Conservation (phyloP, 2,888 invertebrate genomes). For the Rhopalosiphum nymphaeae region DNA sequence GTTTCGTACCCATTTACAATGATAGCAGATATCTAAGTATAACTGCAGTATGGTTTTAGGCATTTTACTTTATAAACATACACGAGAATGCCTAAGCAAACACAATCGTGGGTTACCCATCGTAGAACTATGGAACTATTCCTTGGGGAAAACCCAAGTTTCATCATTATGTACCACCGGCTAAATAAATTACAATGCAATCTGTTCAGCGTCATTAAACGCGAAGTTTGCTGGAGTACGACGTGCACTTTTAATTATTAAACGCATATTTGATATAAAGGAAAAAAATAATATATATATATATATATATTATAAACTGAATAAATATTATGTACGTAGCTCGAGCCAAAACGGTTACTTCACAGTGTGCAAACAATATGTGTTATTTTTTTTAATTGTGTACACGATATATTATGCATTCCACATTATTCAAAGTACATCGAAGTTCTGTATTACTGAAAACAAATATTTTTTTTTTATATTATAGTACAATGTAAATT, state of each 20-base stretch:
- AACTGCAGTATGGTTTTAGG: neutral
- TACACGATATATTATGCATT: neutral
- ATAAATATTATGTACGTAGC: neutral
- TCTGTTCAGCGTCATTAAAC: conserved; percentile 40
- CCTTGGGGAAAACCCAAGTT: conserved; percentile 14
- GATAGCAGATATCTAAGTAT: neutral
- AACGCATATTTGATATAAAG: neutral
- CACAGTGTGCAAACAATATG: neutral
- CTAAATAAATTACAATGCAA: conserved; percentile 45
- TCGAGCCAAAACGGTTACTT: neutral
- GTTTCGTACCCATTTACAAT: neutral
- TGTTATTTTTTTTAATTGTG: neutral
- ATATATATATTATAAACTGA: neutral
- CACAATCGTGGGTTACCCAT: neutral
- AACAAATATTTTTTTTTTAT: neutral
- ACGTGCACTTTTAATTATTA: conserved; percentile 12
- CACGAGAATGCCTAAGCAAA: neutral
- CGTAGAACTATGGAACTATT: conserved; percentile 21
- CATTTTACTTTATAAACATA: neutral
- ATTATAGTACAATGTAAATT: neutral
- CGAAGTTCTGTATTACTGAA: neutral
- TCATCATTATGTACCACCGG: conserved; percentile 29
- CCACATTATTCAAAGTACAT: neutral
- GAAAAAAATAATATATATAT: neutral
- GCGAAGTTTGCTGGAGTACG: neutral